A percentile compares a stretch with the other conserved stretches of the same genome.
Evolutionary conservation across 2,113 vertebrate species (phyloP).

Genomic region (Cnemophilus loriae): DNA sequence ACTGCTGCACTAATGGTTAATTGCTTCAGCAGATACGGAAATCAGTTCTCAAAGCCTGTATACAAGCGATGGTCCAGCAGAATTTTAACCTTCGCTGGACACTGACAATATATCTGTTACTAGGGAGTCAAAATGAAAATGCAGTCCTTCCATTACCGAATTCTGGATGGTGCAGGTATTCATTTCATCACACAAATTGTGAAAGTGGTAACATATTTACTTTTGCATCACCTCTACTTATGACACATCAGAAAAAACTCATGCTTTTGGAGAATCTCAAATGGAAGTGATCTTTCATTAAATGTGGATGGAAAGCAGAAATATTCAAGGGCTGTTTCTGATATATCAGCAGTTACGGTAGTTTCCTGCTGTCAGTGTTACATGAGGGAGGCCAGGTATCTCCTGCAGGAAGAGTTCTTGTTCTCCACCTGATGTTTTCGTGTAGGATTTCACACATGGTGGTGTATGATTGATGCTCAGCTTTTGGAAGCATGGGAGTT

Average conservation of each 20-base stretch:
- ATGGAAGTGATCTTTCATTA: not conserved
- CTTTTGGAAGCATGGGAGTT: not conserved
- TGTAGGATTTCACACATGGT: not conserved
- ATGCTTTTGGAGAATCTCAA: not conserved
- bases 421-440: not conserved
- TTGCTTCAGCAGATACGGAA: not conserved
- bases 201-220: not conserved
- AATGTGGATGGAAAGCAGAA: not conserved
- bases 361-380: not conserved
- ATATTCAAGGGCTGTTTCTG: not conserved
- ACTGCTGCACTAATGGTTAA: not conserved
- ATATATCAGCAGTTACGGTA: not conserved
- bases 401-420: not conserved
- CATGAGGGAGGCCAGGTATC: accelerated
- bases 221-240: not conserved
- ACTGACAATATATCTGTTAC: not conserved
- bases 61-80: not conserved
- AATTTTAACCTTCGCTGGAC: not conserved
- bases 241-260: not conserved
- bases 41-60: not conserved
- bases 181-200: not conserved
- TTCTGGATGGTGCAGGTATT: not conserved
- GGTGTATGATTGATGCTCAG: not conserved
- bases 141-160: not conserved
- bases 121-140: not conserved